Conservation (phyloP, 2,113 vertebrate genomes). For the Melierax canorus region DNA sequence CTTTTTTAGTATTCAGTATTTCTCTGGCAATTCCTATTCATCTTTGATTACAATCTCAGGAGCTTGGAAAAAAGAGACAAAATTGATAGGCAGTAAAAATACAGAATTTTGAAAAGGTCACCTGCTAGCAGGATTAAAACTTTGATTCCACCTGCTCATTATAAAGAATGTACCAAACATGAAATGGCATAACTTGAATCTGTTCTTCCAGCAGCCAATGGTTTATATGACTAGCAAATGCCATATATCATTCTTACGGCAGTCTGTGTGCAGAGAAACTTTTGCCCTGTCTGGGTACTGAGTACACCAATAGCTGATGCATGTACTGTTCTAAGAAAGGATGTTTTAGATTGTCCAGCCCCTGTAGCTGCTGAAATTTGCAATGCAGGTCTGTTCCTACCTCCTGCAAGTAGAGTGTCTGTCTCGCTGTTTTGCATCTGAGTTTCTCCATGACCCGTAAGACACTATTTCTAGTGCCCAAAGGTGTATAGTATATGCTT, state of each 20-base stretch:
- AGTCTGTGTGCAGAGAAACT: neutral
- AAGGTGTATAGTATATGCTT: neutral
- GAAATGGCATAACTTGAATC: conserved; percentile 20
- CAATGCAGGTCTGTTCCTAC: neutral
- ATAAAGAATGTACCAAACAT: conserved; percentile 41
- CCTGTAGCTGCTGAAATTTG: neutral
- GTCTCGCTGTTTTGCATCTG: neutral
- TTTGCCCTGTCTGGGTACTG: neutral
- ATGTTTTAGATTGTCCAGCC: neutral
- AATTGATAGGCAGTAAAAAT: conserved; percentile 69
- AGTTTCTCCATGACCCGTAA: neutral
- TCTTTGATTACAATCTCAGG: conserved; percentile 64
- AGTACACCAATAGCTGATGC: neutral
- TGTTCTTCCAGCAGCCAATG: neutral
- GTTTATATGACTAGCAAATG: conserved; percentile 17
- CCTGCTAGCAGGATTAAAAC: conserved; percentile 49
- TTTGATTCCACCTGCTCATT: conserved; percentile 55
- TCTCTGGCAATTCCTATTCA: conserved; percentile 51
- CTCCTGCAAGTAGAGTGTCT: neutral
- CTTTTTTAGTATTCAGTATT: conserved; percentile 57
- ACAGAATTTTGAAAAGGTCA: conserved; percentile 74
- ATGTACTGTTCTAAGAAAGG: neutral
- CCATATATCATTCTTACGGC: neutral
- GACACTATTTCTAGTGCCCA: neutral
- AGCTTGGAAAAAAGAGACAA: conserved; percentile 63